Evolutionary conservation across 2,888 invertebrate species (phyloP), one percentile per base, ranked within the genome.

Genomic region (Bombylius major): DNA sequence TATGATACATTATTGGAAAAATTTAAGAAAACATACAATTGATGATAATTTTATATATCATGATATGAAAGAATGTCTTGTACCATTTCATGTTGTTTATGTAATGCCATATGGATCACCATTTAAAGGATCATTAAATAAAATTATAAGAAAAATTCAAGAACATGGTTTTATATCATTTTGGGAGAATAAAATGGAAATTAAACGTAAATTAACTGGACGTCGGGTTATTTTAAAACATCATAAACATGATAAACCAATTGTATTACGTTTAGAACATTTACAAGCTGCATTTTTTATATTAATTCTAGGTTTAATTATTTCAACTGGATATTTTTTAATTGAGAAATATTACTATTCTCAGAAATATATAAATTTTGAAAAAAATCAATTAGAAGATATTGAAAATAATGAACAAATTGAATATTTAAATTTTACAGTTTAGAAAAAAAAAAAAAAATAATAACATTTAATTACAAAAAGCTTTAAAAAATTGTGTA

Each of bases 81-180:
- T 81, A 0, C 80, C 80, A 0, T 79, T 79, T 64, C 75, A 75
- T 23, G 75, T 78, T 1, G 80, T 79, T 0, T 81, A 79, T 58
- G 78, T 78, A 1, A 68, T 79, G 11, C 75, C 76, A n/a, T 78
- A 79, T 60, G 82, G 82, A 3, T 80, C 81, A 39, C 80, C 81
- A 0, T 81, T 79, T 64, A 65, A 79, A 51, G 73, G 71, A 9
- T 74, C 72, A 54, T 51, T 82, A 5, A 72, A 80, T 59, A 69
- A 68, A 13, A 68, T 81, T 1, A 65, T 81, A 4, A 67, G 73
- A 23, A 71, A 72, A 55, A 65, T 79, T 1, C 73, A 75, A 54
- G 78, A 81, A 68, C 76, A 69, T 33, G 82, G 82, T 0, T 76
- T 81, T 46, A 64, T 77, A 7, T 67, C 73, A 4, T 71, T 75